Evolutionary conservation across 1,140 invertebrate species (phyloP).

Genomic region (Monochamus saltuarius): DNA sequence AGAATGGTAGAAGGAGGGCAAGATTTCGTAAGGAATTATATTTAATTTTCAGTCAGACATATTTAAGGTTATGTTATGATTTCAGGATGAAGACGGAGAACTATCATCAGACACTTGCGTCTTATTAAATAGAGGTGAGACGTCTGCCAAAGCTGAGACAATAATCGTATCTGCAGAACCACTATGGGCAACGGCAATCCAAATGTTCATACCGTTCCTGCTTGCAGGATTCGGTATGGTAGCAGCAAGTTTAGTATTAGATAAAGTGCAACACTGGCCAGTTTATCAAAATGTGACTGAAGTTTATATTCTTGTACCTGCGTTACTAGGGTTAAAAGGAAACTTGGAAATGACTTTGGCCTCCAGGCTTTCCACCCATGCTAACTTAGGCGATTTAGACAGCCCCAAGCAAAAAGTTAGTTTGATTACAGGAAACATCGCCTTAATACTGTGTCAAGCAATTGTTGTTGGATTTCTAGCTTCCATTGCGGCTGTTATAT

Average conservation of each 20-base stretch:
- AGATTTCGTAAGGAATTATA: constrained; percentile 11
- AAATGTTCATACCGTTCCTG: constrained; percentile 88
- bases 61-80: neutral
- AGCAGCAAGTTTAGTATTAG: constrained; percentile 80
- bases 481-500: constrained; percentile 79
- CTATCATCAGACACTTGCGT: constrained; percentile 28
- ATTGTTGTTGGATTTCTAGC: constrained; percentile 91
- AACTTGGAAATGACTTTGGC: constrained; percentile 98
- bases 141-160: constrained; percentile 12
- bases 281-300: constrained; percentile 84
- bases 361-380: constrained; percentile 87
- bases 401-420: constrained; percentile 64
- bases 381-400: constrained; percentile 80
- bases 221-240: constrained; percentile 93
- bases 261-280: constrained; percentile 84
- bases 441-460: constrained; percentile 88
- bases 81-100: constrained; percentile 25
- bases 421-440: constrained; percentile 82
- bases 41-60: neutral
- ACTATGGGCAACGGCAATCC: constrained; percentile 68
- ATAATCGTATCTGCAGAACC: constrained; percentile 47
- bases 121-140: constrained; percentile 22
- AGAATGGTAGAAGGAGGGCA: constrained; percentile 5
- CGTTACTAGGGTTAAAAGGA: constrained; percentile 91
- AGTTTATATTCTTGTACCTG: constrained; percentile 91